Evolutionary conservation across 2,888 invertebrate genomes (phyloP).

Genomic region (Helobdella robusta): DNA sequence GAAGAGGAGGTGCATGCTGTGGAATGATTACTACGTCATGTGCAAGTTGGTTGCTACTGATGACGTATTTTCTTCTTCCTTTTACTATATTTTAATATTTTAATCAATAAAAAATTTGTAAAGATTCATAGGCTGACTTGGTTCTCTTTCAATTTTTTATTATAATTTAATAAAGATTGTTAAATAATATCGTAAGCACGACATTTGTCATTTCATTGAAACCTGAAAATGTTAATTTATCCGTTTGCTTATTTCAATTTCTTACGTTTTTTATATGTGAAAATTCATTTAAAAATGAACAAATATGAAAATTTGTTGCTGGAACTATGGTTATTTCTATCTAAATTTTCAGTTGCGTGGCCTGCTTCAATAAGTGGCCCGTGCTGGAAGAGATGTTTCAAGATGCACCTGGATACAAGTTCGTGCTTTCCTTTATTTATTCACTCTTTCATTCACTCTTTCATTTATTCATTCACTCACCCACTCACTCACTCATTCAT

Average conservation of each 20-base stretch:
- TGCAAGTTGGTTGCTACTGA: constrained; percentile 55
- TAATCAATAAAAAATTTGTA: background rate
- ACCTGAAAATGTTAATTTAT: too few species aligned
- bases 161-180: too few species aligned
- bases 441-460: too few species aligned
- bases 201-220: background rate
- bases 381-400: constrained; percentile 36
- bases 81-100: background rate
- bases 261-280: background rate
- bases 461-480: too few species aligned
- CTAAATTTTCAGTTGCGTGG: constrained; percentile 35
- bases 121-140: too few species aligned
- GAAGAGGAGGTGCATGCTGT: constrained; percentile 58
- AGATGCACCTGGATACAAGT: constrained; percentile 24
- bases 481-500: too few species aligned
- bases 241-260: too few species aligned
- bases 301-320: background rate
- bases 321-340: background rate
- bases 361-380: constrained; percentile 43
- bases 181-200: too few species aligned
- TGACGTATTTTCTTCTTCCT: too few species aligned
- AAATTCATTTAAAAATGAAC: background rate
- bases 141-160: too few species aligned
- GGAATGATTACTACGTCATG: constrained; percentile 65
- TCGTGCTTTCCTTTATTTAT: too few species aligned